These are phyloP conservation scores for Trichogramma pretiosum DNA, from an alignment of 1,140 invertebrate genomes.

Conservation along the genomic window DNA sequence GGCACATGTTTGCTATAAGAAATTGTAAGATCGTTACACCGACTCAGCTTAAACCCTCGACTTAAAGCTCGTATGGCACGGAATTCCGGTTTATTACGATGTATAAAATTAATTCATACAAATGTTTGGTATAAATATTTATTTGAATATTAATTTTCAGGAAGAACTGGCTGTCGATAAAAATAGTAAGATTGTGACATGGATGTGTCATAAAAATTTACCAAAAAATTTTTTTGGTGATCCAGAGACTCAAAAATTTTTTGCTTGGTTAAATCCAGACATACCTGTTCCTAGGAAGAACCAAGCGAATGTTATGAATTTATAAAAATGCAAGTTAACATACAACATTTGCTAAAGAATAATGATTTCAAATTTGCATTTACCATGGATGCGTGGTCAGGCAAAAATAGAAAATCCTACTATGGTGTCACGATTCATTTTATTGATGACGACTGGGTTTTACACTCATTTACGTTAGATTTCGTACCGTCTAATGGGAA, in stretches of 20 bases:
- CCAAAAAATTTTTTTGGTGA: neutral
- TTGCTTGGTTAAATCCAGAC: neutral
- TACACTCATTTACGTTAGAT: conserved; percentile 15
- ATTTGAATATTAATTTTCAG: no score
- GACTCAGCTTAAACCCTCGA: no score
- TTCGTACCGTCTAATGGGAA: conserved; percentile 16
- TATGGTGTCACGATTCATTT: conserved; percentile 17
- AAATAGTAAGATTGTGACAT: neutral
- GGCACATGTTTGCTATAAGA: no score
- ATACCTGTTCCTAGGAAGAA: neutral
- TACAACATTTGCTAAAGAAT: neutral
- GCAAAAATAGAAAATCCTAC: conserved; percentile 6
- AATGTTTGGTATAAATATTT: no score
- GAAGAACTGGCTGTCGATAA: no score
- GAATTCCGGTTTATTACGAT: no score
- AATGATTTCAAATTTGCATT: neutral
- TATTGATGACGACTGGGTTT: conserved; percentile 17
- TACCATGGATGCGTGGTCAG: no score
- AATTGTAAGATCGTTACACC: no score
- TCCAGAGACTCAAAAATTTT: no score
- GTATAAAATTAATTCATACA: no score
- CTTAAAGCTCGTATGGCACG: no score
- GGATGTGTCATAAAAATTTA: neutral
- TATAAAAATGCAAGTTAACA: neutral
- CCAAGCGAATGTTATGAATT: no score